phyloP scores from a whole-genome alignment of 37 sponge, comb jelly and placozoan genomes.

The Ephydatia muelleri region DNA sequence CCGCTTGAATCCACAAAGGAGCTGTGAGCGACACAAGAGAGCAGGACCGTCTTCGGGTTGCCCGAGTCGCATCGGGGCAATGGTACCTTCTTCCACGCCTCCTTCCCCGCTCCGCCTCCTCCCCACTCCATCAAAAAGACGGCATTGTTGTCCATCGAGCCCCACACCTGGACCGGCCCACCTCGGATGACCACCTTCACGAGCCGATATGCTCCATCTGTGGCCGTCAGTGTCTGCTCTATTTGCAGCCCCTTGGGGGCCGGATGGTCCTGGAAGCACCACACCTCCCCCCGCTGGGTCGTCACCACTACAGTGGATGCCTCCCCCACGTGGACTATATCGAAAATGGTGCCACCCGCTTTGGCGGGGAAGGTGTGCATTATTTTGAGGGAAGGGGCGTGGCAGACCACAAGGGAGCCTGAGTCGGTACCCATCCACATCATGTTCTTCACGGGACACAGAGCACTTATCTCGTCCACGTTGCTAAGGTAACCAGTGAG shows the following conservation, averaged over 20 bases:
- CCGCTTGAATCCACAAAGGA: slow-evolving; percentile 42
- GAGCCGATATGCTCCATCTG: slow-evolving; percentile 38
- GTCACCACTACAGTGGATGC: slow-evolving; percentile 43
- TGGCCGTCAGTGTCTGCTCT: slow-evolving; percentile 11
- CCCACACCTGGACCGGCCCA: slow-evolving; percentile 68
- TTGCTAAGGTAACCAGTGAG: slow-evolving; percentile 51
- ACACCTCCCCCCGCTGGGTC: slow-evolving; percentile 43
- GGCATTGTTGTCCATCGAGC: slow-evolving; percentile 57
- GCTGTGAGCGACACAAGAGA: slow-evolving; percentile 45
- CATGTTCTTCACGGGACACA: slow-evolving; percentile 53
- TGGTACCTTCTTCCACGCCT: neutral
- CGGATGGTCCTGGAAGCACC: slow-evolving; percentile 45
- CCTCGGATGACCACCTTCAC: slow-evolving; percentile 46
- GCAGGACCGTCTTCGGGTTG: slow-evolving; percentile 20
- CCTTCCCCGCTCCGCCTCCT: slow-evolving; percentile 5
- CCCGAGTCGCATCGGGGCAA: neutral
- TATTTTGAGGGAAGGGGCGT: slow-evolving; percentile 45
- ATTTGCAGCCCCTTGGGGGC: slow-evolving; percentile 13
- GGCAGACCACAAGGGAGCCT: slow-evolving; percentile 45
- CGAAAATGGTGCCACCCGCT: slow-evolving; percentile 21
- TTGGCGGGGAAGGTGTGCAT: neutral
- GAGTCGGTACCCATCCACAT: slow-evolving; percentile 71
- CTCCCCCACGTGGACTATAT: slow-evolving; percentile 59
- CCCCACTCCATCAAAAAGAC: slow-evolving; percentile 31
- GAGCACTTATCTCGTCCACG: slow-evolving; percentile 49